Evolutionary conservation across 2,888 invertebrate genomes (phyloP).

Genomic region (Abrostola tripartita): DNA sequence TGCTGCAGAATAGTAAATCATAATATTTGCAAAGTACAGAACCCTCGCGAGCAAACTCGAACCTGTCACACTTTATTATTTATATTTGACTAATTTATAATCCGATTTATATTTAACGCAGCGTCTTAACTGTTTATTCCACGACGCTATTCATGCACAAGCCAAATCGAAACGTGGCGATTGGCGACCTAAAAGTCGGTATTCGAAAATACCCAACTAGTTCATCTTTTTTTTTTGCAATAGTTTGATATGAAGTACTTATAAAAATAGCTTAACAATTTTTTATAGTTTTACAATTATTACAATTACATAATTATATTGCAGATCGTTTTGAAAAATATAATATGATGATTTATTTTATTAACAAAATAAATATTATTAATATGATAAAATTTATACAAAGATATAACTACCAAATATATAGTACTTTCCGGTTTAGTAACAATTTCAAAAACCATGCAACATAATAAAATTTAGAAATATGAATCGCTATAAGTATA

Average conservation of each 20-base stretch:
- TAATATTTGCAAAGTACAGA: too few relatives aligned
- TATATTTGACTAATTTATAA: too few relatives aligned
- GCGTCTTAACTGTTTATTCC: not conserved
- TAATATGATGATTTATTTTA: not conserved
- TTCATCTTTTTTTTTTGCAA: constrained; percentile 23
- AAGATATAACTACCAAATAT: not conserved
- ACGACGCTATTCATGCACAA: not conserved
- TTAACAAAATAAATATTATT: not conserved
- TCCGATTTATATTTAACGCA: too few relatives aligned
- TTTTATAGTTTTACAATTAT: constrained; percentile 16
- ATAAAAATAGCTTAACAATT: not conserved
- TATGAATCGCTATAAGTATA: not conserved
- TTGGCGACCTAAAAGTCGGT: constrained; percentile 9
- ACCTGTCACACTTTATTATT: too few relatives aligned
- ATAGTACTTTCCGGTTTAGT: not conserved
- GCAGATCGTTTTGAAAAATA: constrained; percentile 49
- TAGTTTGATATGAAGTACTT: constrained; percentile 37
- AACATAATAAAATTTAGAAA: too few relatives aligned
- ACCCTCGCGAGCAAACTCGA: too few relatives aligned
- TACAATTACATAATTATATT: constrained; percentile 23
- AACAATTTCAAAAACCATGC: too few relatives aligned
- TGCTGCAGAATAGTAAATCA: too few relatives aligned
- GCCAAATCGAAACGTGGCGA: not conserved
- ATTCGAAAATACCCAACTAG: constrained; percentile 12
- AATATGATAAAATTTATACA: not conserved